These are phyloP conservation scores for Steinernema khuongi DNA, from an alignment of 1,140 invertebrate genomes.

Conservation along the genomic window DNA sequence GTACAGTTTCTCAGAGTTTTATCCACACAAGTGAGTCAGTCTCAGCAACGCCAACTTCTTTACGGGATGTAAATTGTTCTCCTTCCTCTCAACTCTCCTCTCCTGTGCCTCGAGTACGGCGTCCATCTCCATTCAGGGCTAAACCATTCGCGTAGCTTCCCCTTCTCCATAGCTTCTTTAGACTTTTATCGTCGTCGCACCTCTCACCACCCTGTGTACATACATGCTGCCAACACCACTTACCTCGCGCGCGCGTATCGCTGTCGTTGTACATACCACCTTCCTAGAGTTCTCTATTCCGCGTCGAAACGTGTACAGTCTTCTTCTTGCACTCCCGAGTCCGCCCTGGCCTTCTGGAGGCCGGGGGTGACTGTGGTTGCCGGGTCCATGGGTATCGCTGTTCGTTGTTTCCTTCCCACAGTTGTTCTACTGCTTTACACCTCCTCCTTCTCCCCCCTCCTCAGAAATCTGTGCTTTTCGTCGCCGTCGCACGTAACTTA, in stretches of 20 bases:
- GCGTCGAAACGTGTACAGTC: slow-evolving; percentile 7
- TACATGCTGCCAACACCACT: slow-evolving; percentile 7
- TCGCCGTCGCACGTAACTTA: not conserved
- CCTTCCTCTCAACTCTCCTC: not conserved
- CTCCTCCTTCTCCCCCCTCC: not conserved
- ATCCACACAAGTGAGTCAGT: not conserved
- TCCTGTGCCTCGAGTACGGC: slow-evolving; percentile 16
- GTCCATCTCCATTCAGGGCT: slow-evolving; percentile 4
- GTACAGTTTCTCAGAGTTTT: not conserved
- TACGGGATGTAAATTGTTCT: slow-evolving; percentile 2
- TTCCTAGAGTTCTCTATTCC: not conserved
- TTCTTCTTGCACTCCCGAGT: not conserved
- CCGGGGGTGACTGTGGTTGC: not conserved
- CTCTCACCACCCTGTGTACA: slow-evolving; percentile 16
- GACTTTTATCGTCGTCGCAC: not conserved
- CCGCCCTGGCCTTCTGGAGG: not conserved
- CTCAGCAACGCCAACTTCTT: slow-evolving; percentile 10
- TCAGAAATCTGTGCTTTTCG: slow-evolving; percentile 8
- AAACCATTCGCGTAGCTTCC: not conserved
- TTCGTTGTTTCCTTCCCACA: not conserved
- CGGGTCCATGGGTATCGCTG: slow-evolving; percentile 4
- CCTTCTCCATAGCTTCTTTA: not conserved
- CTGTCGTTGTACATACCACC: not conserved
- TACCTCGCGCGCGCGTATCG: slow-evolving; percentile 11
- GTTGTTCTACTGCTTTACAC: slow-evolving; percentile 3